These are phyloP conservation scores for Drosophila willistoni DNA, from an alignment of 1,140 invertebrate species.

Conservation along the genomic window DNA sequence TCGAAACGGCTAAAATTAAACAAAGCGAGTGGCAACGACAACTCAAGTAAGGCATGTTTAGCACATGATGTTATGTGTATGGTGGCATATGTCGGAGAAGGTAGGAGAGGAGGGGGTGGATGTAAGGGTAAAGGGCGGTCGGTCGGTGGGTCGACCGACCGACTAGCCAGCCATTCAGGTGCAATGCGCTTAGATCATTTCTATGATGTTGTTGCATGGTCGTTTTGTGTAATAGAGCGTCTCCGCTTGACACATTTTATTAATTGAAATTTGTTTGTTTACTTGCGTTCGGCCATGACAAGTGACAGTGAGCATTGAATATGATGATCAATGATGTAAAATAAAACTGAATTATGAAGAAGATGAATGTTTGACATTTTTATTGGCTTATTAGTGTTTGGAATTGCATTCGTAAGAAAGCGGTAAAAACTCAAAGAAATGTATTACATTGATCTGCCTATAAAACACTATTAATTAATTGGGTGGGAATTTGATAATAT, in stretches of 20 bases:
- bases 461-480: not conserved
- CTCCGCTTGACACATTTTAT: constrained; percentile 77
- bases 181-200: constrained; percentile 47
- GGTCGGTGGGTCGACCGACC: not conserved
- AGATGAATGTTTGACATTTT: too few species aligned
- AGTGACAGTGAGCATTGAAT: constrained; percentile 28
- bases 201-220: constrained; percentile 28
- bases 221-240: constrained; percentile 68
- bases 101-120: not conserved
- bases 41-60: constrained; percentile 21
- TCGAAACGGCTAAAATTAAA: constrained; percentile 63
- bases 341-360: too few species aligned
- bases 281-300: constrained; percentile 27
- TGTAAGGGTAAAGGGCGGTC: not conserved
- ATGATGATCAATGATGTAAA: constrained; percentile 34
- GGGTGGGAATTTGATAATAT: not conserved
- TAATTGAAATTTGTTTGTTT: constrained; percentile 80
- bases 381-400: too few species aligned
- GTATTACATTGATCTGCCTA: not conserved
- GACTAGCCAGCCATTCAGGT: constrained; percentile 54
- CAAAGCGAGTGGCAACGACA: constrained; percentile 40
- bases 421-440: too few species aligned
- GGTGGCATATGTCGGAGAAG: not conserved
- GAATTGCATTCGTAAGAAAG: not conserved
- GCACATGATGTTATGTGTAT: not conserved